Base-by-base conservation (phyloP, 1,140 invertebrate genomes). In the Papilio machaon region DNA sequence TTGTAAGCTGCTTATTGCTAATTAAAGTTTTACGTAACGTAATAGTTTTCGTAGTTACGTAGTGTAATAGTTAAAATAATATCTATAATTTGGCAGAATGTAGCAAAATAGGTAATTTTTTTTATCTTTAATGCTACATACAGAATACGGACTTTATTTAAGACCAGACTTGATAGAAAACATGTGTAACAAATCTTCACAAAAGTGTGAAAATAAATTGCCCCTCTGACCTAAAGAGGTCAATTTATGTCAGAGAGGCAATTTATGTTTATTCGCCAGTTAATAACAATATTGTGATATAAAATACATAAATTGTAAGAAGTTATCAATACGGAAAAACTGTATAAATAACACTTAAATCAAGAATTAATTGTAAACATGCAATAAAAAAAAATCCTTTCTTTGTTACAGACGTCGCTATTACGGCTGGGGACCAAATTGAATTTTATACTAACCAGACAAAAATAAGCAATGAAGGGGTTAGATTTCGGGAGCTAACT, bases 361-460 rank as follows among this genome's bases (percentile, higher is more conserved):
- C 64, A 35, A 35, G 64, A 70, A 23, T 64, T 30, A 30, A 70
- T 70, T 35, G 30, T 70, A 70, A 70, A 70, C 30, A 70, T 38
- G 13, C 11, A 35, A 70, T 70, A 4, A 54, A 35, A 70, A 70
- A 17, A 10, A 70, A 67, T 13, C 3, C 30, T 70, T 70, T 70
- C 64, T 70, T 94, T 90, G 92, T 96, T 96, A 2, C 95, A 97
- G 97, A 97, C 91, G 92, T 97, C 81, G 97, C 96, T 6, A 95
- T 97, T 13, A 96, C 96, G 1, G 94, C 95, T 47, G 95, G 95
- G 82, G 95, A 95, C 78, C 95, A 96, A 91, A 95, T 97, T 79
- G 95, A 97, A 86, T 96, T 97, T 84, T 95, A 96, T 82, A 91
- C 94, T 60, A 96, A 96, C 83, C 95, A 96, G 85, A 95, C 95